These are phyloP conservation scores for Bruchidius siliquastri DNA, from an alignment of 2,888 invertebrate genomes.

Conservation along the genomic window DNA sequence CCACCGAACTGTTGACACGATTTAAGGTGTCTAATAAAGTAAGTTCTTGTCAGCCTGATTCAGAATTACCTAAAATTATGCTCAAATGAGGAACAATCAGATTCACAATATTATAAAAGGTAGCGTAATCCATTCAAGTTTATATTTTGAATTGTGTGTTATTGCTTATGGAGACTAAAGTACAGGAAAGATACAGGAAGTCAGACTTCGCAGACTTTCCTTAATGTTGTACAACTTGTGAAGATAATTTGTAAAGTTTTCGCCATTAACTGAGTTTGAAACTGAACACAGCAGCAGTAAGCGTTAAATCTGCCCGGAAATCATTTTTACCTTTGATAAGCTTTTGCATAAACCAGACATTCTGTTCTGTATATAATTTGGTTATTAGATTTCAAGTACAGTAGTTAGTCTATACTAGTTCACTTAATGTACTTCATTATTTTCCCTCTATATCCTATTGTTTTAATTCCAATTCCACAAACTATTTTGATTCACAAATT, in stretches of 20 bases:
- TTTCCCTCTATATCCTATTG: background rate
- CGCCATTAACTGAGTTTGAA: background rate
- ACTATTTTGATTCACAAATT: no score
- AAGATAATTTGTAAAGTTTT: background rate
- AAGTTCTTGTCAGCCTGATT: no score
- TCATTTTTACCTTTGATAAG: background rate
- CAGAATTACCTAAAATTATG: no score
- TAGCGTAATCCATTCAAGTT: no score
- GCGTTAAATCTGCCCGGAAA: background rate
- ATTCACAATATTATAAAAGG: no score
- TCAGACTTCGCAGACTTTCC: background rate
- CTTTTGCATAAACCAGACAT: background rate
- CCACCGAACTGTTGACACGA: no score
- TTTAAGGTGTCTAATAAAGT: no score
- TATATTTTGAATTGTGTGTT: background rate
- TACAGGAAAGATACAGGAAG: background rate
- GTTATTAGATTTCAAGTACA: background rate
- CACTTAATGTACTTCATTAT: background rate
- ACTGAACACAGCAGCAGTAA: background rate
- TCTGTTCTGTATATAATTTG: background rate
- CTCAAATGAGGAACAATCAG: no score
- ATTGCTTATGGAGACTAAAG: background rate
- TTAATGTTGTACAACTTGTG: background rate
- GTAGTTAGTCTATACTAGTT: background rate
- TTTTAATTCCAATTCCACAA: no score